These are phyloP conservation scores for Onychostruthus taczanowskii DNA, from an alignment of 2,113 vertebrate species.

Conservation along the genomic window DNA sequence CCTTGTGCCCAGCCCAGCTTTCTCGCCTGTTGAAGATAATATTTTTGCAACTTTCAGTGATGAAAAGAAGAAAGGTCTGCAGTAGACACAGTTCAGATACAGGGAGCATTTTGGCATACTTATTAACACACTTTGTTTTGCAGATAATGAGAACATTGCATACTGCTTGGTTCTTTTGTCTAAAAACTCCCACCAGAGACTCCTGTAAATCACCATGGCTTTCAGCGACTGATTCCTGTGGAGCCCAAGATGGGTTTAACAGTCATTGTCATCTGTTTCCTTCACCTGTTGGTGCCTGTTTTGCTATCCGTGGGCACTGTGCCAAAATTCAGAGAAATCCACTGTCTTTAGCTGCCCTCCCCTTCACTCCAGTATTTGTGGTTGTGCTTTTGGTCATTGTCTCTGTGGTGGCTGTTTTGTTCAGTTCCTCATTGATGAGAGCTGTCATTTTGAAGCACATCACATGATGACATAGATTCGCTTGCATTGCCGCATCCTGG, in stretches of 20 bases:
- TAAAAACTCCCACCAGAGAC: conserved; percentile 57
- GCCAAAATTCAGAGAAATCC: conserved; percentile 28
- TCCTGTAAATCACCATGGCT: conserved; percentile 22
- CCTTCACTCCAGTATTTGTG: neutral
- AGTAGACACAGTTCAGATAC: conserved; percentile 27
- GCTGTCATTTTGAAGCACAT: conserved; percentile 43
- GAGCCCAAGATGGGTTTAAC: conserved; percentile 52
- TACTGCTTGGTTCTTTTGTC: conserved; percentile 70
- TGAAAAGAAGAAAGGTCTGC: conserved; percentile 22
- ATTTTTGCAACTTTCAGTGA: conserved; percentile 9
- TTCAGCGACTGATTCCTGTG: conserved; percentile 48
- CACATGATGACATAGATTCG: conserved; percentile 18
- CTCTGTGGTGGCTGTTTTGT: neutral
- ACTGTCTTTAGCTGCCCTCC: neutral
- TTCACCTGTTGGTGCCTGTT: neutral
- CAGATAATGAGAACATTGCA: conserved; percentile 71
- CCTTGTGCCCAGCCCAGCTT: neutral
- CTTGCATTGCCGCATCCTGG: neutral
- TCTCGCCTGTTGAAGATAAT: neutral
- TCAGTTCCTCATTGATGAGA: neutral
- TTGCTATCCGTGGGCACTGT: neutral
- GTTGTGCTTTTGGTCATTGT: conserved; percentile 4
- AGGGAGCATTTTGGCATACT: conserved; percentile 29
- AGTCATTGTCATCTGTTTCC: conserved; percentile 51
- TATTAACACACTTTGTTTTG: conserved; percentile 69